Base-by-base conservation (phyloP, 1,140 invertebrate species). In the Ridgeia piscesae region DNA sequence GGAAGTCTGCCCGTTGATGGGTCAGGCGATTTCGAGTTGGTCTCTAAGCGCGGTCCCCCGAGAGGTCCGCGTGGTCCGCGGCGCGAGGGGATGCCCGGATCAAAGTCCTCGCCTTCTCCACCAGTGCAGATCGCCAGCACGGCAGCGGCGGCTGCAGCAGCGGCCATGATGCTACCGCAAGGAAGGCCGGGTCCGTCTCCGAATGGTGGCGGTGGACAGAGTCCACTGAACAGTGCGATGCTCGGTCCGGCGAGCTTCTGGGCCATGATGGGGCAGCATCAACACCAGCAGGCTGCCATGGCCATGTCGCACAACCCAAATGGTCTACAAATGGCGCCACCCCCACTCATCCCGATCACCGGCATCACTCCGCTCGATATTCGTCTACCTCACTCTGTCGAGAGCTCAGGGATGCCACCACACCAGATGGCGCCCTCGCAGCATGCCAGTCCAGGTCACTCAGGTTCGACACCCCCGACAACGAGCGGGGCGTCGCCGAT, bases 11-110 rank as follows among this genome's bases (percentile, higher is more conserved):
- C 92, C 21, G 58, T 94, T 9, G 94, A 95, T 77, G 93, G 94
- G 14, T 94, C 95, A 0, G 95, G 95, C 9, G 92, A 95, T 0
- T 95, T 95, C 35, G 93, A 93, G n/a, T 92, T 95, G 21, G 92
- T 94, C 17, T 94, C 94, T 11, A 95, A 95, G 92, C 91, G 95
- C 58, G 95, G 95, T 48, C 95, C 95, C 77, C 95, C 95, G 33
- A 92, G 95, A 33, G 95, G 95, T 31, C 95, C 95, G n/a, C 93
- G 95, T n/a, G 95, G 95, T 17, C 94, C 94, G 31, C 93, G 94
- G 34, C 95, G 94, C 93, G 95, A 95, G 34, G 95, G 94, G 91
- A 91, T 92, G 21, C 91, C 91, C 1, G 33, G 31, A 31, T 33
- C 35, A 14, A 50, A 33, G 33, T 21, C 42, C 33, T 91, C 48